A percentile compares a stretch with the other conserved stretches of the same genome.
phyloP scores from a whole-genome alignment of 2,888 invertebrate species.

The Oasisia sp. region DNA sequence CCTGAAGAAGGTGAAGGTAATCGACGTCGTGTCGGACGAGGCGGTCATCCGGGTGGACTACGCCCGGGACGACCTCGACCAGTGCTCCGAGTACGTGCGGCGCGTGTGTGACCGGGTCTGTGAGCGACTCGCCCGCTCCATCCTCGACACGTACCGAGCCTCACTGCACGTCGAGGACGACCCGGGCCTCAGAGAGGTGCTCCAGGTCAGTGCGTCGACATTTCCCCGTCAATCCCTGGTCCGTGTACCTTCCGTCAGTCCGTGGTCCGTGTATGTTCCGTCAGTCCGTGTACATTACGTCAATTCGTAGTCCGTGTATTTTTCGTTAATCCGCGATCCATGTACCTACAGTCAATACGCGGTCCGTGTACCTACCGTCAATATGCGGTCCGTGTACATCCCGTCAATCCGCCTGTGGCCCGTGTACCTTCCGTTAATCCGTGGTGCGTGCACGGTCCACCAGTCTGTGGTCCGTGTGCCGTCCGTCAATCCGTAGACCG shows the following conservation, averaged over 20 bases:
- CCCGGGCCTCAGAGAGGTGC: neutral
- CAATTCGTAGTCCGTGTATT: neutral
- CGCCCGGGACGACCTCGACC: slow-evolving; percentile 13
- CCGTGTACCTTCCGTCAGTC: neutral
- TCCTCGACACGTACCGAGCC: slow-evolving; percentile 33
- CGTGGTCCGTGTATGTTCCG: neutral
- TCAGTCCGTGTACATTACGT: neutral
- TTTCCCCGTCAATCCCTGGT: neutral
- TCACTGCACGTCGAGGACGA: slow-evolving; percentile 35
- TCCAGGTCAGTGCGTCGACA: neutral
- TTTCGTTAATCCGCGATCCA: neutral
- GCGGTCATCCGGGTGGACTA: slow-evolving; percentile 28
- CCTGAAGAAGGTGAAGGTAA: slow-evolving; percentile 31
- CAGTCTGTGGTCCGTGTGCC: neutral
- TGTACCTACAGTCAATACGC: neutral
- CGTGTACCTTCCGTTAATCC: neutral
- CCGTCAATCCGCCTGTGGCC: neutral
- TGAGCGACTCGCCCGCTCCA: slow-evolving; percentile 23
- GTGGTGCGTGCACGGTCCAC: neutral
- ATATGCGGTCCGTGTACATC: neutral
- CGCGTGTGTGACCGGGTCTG: slow-evolving; percentile 35
- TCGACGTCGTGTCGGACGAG: slow-evolving; percentile 8
- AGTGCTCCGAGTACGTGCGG: slow-evolving; percentile 24
- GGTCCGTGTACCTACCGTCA: neutral
- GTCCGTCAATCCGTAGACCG: neutral